Evolutionary conservation across 2,888 invertebrate genomes (phyloP), one percentile per base, ranked within the genome.

Genomic region (Ophion slaviceki): DNA sequence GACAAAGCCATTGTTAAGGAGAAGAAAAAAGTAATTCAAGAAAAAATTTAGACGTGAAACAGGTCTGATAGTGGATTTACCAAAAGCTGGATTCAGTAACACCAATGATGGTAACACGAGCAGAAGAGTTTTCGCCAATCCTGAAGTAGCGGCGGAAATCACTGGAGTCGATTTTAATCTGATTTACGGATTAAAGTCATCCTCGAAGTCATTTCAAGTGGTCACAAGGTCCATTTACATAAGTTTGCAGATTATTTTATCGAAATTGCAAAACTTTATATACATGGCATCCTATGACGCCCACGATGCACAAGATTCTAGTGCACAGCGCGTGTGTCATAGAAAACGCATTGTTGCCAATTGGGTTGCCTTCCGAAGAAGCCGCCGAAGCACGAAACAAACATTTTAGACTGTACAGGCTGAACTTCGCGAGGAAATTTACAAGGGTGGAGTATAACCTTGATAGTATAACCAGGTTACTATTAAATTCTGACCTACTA

Each of bases 71-170:
- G 75, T 81, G 20, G 81, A 81, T 81, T 17, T 20, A 24, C 81
- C 81, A 32, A 81, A 81, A 81, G 32, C 45, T 32, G 68, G 75
- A 32, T 64, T 36, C n/a, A 47, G 66, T 14, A 80, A 40, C 59
- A 72, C 36, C 40, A 80, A 74, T n/a, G 80, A 75, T 28, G 75
- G 75, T 24, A 82, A 82, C 36, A 76, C 82, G 5, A 76, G 75
- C 24, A 20, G 81, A 28, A 74, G 75, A 28, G 75, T 81, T 75
- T 75, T 81, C 47, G 62, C 14, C 59, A 59, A 75, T 36, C 57
- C 53, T 4, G 11, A 32, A 45, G 11, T 36, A 4, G 53, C 57
- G 28, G n/a, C 76, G 4, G 57, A 17, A n/a, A 67, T 75, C 40
- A 68, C 68, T 53, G 68, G 82, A 5, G 36, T 80, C 17, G 40